Conservation (phyloP, 2,113 vertebrate species). For the Tinamus guttatus region DNA sequence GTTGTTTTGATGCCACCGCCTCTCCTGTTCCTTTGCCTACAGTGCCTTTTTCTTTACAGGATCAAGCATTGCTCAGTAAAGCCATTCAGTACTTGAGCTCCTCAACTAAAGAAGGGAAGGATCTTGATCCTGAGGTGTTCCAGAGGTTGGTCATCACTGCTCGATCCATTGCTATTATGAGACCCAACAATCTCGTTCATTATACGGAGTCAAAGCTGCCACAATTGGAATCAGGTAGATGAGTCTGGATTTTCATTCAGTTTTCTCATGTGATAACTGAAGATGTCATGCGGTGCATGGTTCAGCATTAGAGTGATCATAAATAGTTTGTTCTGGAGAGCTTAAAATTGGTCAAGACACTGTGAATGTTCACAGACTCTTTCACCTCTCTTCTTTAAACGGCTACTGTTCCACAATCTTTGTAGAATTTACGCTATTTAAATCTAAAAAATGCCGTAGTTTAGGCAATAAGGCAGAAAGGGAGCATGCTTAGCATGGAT, state of each 20-base stretch:
- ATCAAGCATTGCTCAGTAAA: constrained; percentile 96
- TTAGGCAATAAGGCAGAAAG: background rate
- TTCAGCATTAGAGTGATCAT: background rate
- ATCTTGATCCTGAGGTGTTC: constrained; percentile 96
- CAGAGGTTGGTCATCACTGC: constrained; percentile 97
- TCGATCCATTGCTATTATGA: constrained; percentile 97
- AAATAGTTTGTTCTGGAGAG: background rate
- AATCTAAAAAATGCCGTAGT: background rate
- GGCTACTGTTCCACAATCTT: background rate
- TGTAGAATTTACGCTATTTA: background rate
- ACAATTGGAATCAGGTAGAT: constrained; percentile 86
- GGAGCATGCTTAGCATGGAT: background rate
- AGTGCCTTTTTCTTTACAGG: constrained; percentile 74
- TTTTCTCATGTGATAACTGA: background rate
- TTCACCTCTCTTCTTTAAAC: background rate
- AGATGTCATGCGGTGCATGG: background rate
- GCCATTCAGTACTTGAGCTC: constrained; percentile 94
- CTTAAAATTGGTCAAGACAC: background rate
- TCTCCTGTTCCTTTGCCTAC: background rate
- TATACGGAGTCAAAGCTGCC: constrained; percentile 92
- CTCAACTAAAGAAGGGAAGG: constrained; percentile 90
- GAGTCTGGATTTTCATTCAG: background rate
- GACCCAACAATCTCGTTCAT: constrained; percentile 96
- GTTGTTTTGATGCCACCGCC: background rate
- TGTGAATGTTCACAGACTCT: background rate